A percentile compares a stretch with the other conserved stretches of the same genome.
Conservation (phyloP, 2,888 invertebrate genomes). For the Hypselothyrea guttata region DNA sequence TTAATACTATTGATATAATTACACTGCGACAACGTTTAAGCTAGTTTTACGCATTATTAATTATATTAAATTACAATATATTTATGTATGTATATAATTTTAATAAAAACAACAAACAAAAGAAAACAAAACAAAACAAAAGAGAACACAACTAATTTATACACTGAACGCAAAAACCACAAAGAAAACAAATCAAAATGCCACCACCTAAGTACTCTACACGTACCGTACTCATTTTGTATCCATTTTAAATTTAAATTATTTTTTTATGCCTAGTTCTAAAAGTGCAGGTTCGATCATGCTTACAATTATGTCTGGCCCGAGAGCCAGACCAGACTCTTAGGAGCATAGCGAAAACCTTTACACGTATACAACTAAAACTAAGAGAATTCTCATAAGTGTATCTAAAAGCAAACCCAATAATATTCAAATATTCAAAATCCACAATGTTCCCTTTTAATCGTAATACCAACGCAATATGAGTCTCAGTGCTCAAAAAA, state of each 20-base stretch:
- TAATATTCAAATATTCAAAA: too few species aligned
- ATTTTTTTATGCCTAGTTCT: constrained; percentile 38
- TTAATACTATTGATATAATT: neutral
- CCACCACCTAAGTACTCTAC: constrained; percentile 60
- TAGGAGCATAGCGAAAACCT: too few species aligned
- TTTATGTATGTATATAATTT: constrained; percentile 60
- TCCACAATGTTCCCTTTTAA: too few species aligned
- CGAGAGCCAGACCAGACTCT: too few species aligned
- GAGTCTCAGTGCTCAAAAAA: too few species aligned
- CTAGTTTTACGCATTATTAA: constrained; percentile 43
- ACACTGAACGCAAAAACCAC: neutral
- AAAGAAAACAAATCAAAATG: constrained; percentile 37
- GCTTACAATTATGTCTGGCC: too few species aligned
- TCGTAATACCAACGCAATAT: too few species aligned
- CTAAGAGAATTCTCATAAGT: too few species aligned
- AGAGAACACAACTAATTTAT: constrained; percentile 6
- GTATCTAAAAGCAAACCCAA: too few species aligned
- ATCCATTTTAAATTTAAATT: constrained; percentile 71
- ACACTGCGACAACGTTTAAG: constrained; percentile 26
- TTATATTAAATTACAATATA: constrained; percentile 14
- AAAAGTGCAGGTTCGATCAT: too few species aligned
- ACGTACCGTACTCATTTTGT: constrained; percentile 53
- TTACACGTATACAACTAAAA: too few species aligned
- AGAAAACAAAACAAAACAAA: constrained; percentile 8
- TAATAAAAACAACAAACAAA: constrained; percentile 55